A percentile compares a stretch with the other conserved stretches of the same genome.
Evolutionary conservation across 2,888 invertebrate species (phyloP).

Genomic region (Melanostoma scalare): DNA sequence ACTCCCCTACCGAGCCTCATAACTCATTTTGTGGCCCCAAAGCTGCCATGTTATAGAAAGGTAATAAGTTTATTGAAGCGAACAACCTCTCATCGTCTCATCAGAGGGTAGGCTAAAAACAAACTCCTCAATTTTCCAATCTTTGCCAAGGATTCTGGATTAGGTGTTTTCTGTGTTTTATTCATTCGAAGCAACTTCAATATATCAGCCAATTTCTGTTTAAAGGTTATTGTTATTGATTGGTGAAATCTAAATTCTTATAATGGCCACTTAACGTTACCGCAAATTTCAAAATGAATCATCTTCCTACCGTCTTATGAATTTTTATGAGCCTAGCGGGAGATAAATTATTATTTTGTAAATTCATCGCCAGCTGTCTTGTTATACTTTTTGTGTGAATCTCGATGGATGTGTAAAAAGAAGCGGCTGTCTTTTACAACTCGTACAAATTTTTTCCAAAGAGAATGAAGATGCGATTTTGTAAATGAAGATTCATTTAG

Average conservation of each 20-base stretch:
- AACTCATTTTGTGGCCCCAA: slow-evolving; percentile 63
- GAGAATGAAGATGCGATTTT: slow-evolving; percentile 6
- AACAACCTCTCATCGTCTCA: slow-evolving; percentile 34
- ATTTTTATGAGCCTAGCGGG: slow-evolving; percentile 13
- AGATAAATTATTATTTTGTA: slow-evolving; percentile 6
- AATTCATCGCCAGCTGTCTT: not conserved
- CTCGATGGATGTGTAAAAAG: not conserved
- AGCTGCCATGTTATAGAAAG: slow-evolving; percentile 45
- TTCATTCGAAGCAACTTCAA: slow-evolving; percentile 47
- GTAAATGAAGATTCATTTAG: slow-evolving; percentile 23
- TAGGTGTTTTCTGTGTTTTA: slow-evolving; percentile 4
- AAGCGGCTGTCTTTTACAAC: slow-evolving; percentile 4
- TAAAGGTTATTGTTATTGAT: slow-evolving; percentile 30
- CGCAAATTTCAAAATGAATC: slow-evolving; percentile 33
- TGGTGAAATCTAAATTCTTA: slow-evolving; percentile 42
- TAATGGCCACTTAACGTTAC: slow-evolving; percentile 49
- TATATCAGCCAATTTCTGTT: slow-evolving; percentile 17
- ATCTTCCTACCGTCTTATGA: slow-evolving; percentile 33
- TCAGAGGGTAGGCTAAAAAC: slow-evolving; percentile 11
- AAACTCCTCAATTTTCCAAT: slow-evolving; percentile 22
- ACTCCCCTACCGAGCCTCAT: slow-evolving; percentile 18
- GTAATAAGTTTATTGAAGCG: slow-evolving; percentile 58
- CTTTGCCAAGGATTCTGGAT: slow-evolving; percentile 19
- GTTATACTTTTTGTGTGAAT: not conserved
- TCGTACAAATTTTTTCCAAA: not conserved